These are phyloP conservation scores for Sarcophaga subvicina DNA, from an alignment of 2,888 invertebrate genomes.

Conservation along the genomic window DNA sequence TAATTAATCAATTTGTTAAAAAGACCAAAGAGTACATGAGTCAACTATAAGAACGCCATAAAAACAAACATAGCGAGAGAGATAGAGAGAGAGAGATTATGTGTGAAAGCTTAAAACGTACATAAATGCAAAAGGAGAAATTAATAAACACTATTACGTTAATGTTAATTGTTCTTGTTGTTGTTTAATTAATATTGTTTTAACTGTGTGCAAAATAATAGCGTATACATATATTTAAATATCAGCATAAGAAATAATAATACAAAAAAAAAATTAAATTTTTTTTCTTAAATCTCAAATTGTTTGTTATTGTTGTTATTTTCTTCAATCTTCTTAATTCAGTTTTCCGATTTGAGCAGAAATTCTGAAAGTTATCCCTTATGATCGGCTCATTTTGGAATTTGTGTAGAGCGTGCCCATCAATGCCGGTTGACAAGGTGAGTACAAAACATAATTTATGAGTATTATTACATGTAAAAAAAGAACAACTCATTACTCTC, in stretches of 20 bases:
- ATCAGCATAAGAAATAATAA: no score
- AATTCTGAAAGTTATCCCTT: constrained; percentile 82
- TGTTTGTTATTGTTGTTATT: constrained; percentile 65
- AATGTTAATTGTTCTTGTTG: constrained; percentile 53
- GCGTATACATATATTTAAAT: constrained; percentile 13
- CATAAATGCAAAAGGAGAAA: constrained; percentile 13
- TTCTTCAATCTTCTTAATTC: constrained; percentile 65
- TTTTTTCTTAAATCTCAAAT: constrained; percentile 49
- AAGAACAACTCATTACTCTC: no score
- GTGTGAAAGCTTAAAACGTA: constrained; percentile 13
- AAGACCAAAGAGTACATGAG: not conserved
- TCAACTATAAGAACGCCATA: not conserved
- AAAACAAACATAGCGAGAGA: constrained; percentile 4
- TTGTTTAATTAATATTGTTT: constrained; percentile 37
- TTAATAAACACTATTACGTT: constrained; percentile 15
- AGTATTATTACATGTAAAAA: no score
- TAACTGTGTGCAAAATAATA: constrained; percentile 44
- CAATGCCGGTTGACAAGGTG: constrained; percentile 98
- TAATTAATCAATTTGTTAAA: constrained; percentile 37
- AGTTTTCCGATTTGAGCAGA: constrained; percentile 65
- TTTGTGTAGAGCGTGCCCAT: constrained; percentile 97
- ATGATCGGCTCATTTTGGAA: constrained; percentile 99
- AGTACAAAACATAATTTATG: constrained; percentile 74
- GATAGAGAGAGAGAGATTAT: constrained; percentile 26
- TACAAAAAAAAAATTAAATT: constrained; percentile 36